phyloP scores from a whole-genome alignment of 2,888 invertebrate genomes.

The Diachrysia chrysitis region DNA sequence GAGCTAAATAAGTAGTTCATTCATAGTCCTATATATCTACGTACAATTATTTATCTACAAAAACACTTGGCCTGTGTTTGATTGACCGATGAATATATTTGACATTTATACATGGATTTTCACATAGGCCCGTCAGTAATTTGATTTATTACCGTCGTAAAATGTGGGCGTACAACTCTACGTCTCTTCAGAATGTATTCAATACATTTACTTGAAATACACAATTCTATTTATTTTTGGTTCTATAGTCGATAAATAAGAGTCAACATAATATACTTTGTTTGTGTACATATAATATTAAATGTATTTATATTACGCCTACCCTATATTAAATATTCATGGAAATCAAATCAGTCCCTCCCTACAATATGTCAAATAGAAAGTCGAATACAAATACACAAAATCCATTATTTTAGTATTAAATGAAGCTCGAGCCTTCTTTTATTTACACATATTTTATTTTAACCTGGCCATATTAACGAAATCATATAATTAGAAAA shows the following conservation, averaged over 20 bases:
- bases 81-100: neutral
- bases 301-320: neutral
- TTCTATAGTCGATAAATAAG: neutral
- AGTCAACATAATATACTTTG: slow-evolving; percentile 4
- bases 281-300: neutral
- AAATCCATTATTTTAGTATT: neutral
- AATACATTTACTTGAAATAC: slow-evolving; percentile 1
- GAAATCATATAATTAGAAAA: too few species aligned
- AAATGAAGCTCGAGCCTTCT: neutral
- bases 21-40: too few species aligned
- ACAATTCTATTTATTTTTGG: slow-evolving; percentile 1
- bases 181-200: neutral
- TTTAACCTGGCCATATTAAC: neutral
- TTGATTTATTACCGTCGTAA: neutral
- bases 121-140: neutral
- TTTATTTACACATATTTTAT: neutral
- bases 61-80: neutral
- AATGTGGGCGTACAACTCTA: neutral
- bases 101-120: neutral
- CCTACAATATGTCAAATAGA: neutral
- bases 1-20: too few species aligned
- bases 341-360: neutral
- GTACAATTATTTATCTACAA: too few species aligned
- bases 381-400: neutral
- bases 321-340: slow-evolving; percentile 2